phyloP scores from a whole-genome alignment of 2,888 invertebrate species.

The Nemoura dubitans region DNA sequence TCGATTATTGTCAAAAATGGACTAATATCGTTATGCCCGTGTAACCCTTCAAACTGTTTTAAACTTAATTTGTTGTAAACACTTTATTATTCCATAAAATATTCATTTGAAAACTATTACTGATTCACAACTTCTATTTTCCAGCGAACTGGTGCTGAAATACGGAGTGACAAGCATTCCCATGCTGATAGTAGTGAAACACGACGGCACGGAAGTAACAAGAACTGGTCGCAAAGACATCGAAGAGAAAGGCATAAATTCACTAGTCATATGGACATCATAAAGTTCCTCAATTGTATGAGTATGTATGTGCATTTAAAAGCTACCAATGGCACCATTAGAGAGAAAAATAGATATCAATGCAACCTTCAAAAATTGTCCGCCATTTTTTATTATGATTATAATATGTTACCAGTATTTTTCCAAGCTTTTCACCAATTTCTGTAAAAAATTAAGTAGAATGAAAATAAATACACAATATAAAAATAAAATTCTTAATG shows the following conservation, averaged over 20 bases:
- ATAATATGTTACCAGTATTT: slow-evolving; percentile 48
- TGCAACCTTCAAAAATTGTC: neutral
- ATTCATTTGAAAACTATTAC: neutral
- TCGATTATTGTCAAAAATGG: too few species aligned
- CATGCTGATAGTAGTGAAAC: slow-evolving; percentile 25
- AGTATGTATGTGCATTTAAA: neutral
- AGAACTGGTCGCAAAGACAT: slow-evolving; percentile 18
- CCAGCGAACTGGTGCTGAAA: slow-evolving; percentile 18
- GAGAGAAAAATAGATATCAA: neutral
- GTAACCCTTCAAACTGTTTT: too few species aligned
- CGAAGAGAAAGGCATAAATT: slow-evolving; percentile 29
- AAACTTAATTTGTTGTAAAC: neutral
- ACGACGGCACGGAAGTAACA: slow-evolving; percentile 22
- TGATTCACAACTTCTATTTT: neutral
- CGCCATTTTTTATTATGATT: neutral
- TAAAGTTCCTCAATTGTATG: neutral
- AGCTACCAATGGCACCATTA: neutral
- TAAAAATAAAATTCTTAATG: neutral
- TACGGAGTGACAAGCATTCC: slow-evolving; percentile 32
- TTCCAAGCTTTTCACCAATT: slow-evolving; percentile 49
- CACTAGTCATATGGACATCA: slow-evolving; percentile 17
- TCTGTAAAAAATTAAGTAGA: slow-evolving; percentile 44
- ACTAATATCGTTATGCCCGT: too few species aligned
- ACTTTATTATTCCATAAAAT: neutral
- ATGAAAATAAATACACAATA: slow-evolving; percentile 4